Percentiles rank a stretch among this genome's conserved stretches.
These are phyloP conservation scores for Sardina pilchardus DNA, from an alignment of 2,113 vertebrate species.

Conservation along the genomic window DNA sequence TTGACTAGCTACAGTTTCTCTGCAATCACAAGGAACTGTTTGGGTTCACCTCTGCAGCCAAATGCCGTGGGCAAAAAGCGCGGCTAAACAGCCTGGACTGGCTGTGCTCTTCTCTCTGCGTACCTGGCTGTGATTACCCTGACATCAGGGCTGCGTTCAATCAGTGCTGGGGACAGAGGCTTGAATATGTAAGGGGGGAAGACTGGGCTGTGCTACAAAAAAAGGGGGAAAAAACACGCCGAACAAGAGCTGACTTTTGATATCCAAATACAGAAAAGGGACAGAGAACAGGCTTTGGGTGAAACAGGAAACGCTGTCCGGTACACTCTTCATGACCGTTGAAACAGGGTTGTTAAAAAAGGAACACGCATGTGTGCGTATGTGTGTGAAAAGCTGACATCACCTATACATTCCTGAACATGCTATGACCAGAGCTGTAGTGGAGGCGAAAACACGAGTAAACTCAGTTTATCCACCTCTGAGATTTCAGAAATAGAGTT, in stretches of 20 bases:
- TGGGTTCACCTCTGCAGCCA: not conserved
- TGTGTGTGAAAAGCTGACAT: not conserved
- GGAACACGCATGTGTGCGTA: not conserved
- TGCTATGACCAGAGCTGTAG: too few species aligned
- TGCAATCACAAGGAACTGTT: not conserved
- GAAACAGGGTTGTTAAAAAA: not conserved
- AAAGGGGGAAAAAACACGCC: not conserved
- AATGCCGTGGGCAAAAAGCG: not conserved
- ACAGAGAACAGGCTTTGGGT: not conserved
- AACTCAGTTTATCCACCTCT: too few species aligned
- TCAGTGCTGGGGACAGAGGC: not conserved
- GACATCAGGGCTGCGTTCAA: not conserved
- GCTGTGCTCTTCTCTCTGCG: not conserved
- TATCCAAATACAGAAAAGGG: not conserved
- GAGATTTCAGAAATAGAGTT: too few species aligned
- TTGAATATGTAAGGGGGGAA: not conserved
- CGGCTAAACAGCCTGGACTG: not conserved
- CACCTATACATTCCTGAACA: not conserved
- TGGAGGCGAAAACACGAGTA: too few species aligned
- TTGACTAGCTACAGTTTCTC: conserved; percentile 41
- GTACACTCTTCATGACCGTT: not conserved
- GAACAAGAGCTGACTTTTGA: not conserved
- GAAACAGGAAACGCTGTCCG: not conserved
- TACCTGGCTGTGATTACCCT: not conserved
- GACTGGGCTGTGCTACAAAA: not conserved